Evolutionary conservation across 1,140 invertebrate species (phyloP).

Genomic region (Rhysida immarginata): DNA sequence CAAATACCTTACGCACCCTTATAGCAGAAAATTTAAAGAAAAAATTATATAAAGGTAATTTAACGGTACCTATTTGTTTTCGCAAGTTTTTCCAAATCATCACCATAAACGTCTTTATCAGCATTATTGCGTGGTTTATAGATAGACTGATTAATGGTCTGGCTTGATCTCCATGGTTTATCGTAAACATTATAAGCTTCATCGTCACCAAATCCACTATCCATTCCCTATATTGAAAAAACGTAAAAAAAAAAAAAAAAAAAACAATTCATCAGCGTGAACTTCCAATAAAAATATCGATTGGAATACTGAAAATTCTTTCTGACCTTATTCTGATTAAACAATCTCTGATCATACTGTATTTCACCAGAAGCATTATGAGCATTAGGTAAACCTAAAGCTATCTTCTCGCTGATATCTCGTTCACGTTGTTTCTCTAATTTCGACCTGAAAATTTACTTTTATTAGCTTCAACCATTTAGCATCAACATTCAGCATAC

Average conservation of each 20-base stretch:
- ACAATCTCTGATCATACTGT: conserved; percentile 90
- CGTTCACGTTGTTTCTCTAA: conserved; percentile 81
- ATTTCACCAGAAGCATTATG: conserved; percentile 49
- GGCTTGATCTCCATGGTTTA: conserved; percentile 75
- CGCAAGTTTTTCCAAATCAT: conserved; percentile 68
- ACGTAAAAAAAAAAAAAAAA: not conserved
- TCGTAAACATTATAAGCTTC: conserved; percentile 98
- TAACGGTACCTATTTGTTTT: conserved; percentile 74
- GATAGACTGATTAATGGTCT: conserved; percentile 68
- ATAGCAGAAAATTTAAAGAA: no score
- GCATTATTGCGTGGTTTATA: conserved; percentile 80
- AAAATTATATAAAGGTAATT: no score
- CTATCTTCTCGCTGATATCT: conserved; percentile 98
- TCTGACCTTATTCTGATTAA: conserved; percentile 66
- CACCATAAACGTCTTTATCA: conserved; percentile 81
- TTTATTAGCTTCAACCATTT: no score
- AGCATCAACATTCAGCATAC: no score
- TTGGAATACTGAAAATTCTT: not conserved
- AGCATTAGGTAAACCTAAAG: conserved; percentile 85
- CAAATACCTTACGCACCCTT: no score
- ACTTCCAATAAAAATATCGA: no score
- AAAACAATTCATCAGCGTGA: no score
- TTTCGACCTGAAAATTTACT: conserved; percentile 39
- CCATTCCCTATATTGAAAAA: conserved; percentile 49
- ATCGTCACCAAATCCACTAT: conserved; percentile 92